Evolutionary conservation across 1,140 invertebrate species (phyloP), one percentile per base, ranked within the genome.

Genomic region (Conopomorpha cramerella): DNA sequence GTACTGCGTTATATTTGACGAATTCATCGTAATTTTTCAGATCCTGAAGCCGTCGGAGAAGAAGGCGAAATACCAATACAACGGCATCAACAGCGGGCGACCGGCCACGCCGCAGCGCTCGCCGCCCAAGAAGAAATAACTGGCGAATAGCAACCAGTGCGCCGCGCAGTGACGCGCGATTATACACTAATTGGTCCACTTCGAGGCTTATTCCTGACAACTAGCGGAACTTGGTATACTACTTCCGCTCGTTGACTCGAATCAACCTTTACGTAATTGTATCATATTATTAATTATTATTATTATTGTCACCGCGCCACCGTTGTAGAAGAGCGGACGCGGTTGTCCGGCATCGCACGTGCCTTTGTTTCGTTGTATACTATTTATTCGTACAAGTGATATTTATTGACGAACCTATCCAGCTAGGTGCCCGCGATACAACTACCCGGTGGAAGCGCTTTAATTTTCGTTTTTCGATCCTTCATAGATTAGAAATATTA

Each of bases 21-120:
- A n/a, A n/a, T n/a, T n/a, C n/a, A n/a, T n/a, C 4, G 29, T 30
- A 13, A 12, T 30, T 30, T 13, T 30, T 30, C 60, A 98, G 95
- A 99, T 99, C 55, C 78, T 99, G 62, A 98, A 98, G 81, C 96
- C 96, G 52, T 97, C 95, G 28, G 96, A 98, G 78, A 99, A 99
- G 82, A 99, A 99, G 79, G 94, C 96, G 18, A 99, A 99, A 77
- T 99, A 99, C 77, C 95, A 98, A 71, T 99, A 99, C 76, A 85
- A 86, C 48, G 89, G 89, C 43, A 84, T 90, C 72, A 91, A 91
- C 61, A 85, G 84, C 35, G 88, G 88, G 18, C 83, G 90, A 70
- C 90, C 90, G 41, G 85, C 88, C 43, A 96, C 94, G 55, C 94
- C 94, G 45, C 94, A 96, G 50, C 83, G 93, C 64, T 88, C 87